These are phyloP conservation scores for Erebia ligea DNA, from an alignment of 2,888 invertebrate genomes.

Conservation along the genomic window DNA sequence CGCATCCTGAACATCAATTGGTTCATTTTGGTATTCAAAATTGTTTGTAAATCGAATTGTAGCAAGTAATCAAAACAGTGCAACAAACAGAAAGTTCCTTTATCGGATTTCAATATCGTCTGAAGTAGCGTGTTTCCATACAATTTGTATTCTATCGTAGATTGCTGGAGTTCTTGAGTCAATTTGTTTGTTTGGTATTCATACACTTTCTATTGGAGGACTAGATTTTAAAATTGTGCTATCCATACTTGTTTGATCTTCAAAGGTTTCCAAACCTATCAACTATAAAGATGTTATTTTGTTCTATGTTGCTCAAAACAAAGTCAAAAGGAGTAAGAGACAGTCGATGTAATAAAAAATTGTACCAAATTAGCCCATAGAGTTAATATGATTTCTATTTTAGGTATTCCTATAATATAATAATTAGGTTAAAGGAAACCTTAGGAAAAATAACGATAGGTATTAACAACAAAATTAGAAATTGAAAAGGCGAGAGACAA, in stretches of 20 bases:
- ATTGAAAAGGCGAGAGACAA: conserved; percentile 21
- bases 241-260: not conserved
- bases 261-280: not conserved
- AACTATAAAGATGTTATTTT: too few species aligned
- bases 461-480: conserved; percentile 19
- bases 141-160: conserved; percentile 34
- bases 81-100: conserved; percentile 38
- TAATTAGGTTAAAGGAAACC: too few species aligned
- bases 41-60: conserved; percentile 24
- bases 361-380: too few species aligned
- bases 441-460: not conserved
- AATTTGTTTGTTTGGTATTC: conserved; percentile 37
- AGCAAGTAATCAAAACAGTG: conserved; percentile 33
- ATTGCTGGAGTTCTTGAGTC: conserved; percentile 38
- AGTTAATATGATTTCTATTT: too few species aligned
- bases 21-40: not conserved
- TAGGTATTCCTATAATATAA: too few species aligned
- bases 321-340: too few species aligned
- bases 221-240: not conserved
- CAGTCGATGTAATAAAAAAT: too few species aligned
- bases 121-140: conserved; percentile 37
- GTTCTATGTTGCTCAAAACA: too few species aligned
- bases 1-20: not conserved
- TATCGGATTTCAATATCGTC: conserved; percentile 39
- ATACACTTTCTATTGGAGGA: conserved; percentile 12